Base-by-base conservation (phyloP, 2,888 invertebrate species). In the Tiliacea citrago region DNA sequence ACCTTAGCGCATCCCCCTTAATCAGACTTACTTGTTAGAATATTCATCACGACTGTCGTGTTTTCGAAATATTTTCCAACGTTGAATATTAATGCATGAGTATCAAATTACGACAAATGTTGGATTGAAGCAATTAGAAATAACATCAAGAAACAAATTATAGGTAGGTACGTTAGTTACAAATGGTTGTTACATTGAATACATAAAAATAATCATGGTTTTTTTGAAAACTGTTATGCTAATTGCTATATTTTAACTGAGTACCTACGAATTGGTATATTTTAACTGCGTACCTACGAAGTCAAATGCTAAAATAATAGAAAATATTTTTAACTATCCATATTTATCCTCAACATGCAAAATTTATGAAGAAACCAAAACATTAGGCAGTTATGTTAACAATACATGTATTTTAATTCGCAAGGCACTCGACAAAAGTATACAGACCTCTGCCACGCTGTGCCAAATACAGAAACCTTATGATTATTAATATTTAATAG, bases 1-100 rank as follows among this genome's bases (percentile, higher is more conserved):
- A n/a, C n/a, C n/a, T n/a, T n/a, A n/a, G n/a, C n/a, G n/a, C n/a
- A n/a, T n/a, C n/a, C 35, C 39, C 47, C 2, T 24, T 45, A 61
- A 62, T 7, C 21, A 55, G n/a, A 80, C 70, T 80, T 80, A 80
- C 76, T 61, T 76, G 81, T 53, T 77, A 49, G 18, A 77, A 72
- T 76, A 72, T 66, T 68, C 68, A 77, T 68, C 58, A 65, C 58
- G 70, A 55, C 13, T 35, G 21, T 57, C 6, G 49, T 35, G 49
- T 53, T 66, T 68, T 39, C 2, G 10, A 62, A 61, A 49, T 61
- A 45, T 61, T 65, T 35, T 42, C 45, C 35, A 57, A 39, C 29
- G 29, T 65, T 21, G 12, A 63, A 24, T 58, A 39, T 49, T 51
- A 42, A 76, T 35, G 35, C 29, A 61, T 21, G 66, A 42, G 49